A percentile compares a stretch with the other conserved stretches of the same genome.
Evolutionary conservation across 2,797 vertebrate species (phyloP).

Genomic region (Sebastes nivosus): DNA sequence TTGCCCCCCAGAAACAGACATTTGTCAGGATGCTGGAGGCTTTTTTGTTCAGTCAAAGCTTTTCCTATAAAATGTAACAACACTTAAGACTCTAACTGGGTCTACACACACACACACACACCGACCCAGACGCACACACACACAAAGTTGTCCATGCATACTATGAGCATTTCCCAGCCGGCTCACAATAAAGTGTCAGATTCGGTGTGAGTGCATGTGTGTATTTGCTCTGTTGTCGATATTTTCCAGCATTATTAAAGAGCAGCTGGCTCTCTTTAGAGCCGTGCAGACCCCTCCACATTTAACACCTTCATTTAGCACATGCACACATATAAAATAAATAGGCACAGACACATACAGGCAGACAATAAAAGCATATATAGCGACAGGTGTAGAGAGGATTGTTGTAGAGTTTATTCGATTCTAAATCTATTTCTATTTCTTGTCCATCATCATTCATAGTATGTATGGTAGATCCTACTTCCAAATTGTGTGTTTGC

Average conservation of each 20-base stretch:
- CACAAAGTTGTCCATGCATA: background rate
- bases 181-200: constrained; percentile 39
- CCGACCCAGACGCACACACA: background rate
- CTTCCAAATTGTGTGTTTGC: background rate
- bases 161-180: constrained; percentile 24
- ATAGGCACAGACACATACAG: background rate
- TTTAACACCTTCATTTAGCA: constrained; percentile 65
- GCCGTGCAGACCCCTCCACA: constrained; percentile 50
- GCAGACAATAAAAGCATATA: background rate
- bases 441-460: background rate
- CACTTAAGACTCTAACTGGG: constrained; percentile 3
- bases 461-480: background rate
- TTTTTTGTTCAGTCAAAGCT: constrained; percentile 23
- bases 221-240: constrained; percentile 37
- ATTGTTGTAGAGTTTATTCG: background rate
- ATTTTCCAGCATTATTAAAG: constrained; percentile 55
- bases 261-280: constrained; percentile 69
- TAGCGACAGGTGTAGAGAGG: constrained; percentile 23
- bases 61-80: constrained; percentile 55
- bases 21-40: constrained; percentile 53
- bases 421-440: background rate
- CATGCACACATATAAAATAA: constrained; percentile 2
- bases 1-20: constrained; percentile 59
- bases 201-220: constrained; percentile 15
- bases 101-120: background rate